Evolutionary conservation across 2,888 invertebrate genomes (phyloP).

Genomic region (Papilio elwesi): DNA sequence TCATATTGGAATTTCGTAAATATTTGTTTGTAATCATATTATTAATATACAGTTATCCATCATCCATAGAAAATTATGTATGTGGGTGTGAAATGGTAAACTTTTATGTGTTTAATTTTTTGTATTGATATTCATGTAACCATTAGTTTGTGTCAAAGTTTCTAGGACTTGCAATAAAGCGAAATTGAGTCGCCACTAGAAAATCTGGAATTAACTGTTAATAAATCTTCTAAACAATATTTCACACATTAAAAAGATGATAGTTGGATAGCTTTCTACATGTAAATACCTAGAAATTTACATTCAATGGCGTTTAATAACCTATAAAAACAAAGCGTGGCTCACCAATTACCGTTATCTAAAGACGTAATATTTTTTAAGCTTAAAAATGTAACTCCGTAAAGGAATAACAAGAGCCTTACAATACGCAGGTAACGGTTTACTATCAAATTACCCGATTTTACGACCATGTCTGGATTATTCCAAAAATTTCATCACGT

Average conservation of each 20-base stretch:
- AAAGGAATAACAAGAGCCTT: conserved; percentile 25
- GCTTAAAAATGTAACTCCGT: conserved; percentile 2
- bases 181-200: conserved; percentile 27
- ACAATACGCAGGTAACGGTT: conserved; percentile 29
- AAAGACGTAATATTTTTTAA: conserved; percentile 10
- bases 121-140: conserved; percentile 26
- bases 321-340: conserved; percentile 19
- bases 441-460: conserved; percentile 38
- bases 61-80: conserved; percentile 16
- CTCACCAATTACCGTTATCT: conserved; percentile 31
- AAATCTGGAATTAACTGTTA: conserved; percentile 37
- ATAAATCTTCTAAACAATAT: conserved; percentile 33
- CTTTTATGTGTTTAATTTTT: background rate
- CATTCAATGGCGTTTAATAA: conserved; percentile 23
- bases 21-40: conserved; percentile 30
- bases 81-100: conserved; percentile 29
- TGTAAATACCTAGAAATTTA: conserved; percentile 27
- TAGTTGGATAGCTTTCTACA: conserved; percentile 18
- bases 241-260: conserved; percentile 37
- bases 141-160: conserved; percentile 39
- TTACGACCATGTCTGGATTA: conserved; percentile 27
- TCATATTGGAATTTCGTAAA: conserved; percentile 16
- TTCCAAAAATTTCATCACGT: conserved; percentile 35
- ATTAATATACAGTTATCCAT: conserved; percentile 25
- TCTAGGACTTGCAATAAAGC: conserved; percentile 37